Base-by-base conservation (phyloP, 2,797 vertebrate genomes). In the Spinus olivaceus region DNA sequence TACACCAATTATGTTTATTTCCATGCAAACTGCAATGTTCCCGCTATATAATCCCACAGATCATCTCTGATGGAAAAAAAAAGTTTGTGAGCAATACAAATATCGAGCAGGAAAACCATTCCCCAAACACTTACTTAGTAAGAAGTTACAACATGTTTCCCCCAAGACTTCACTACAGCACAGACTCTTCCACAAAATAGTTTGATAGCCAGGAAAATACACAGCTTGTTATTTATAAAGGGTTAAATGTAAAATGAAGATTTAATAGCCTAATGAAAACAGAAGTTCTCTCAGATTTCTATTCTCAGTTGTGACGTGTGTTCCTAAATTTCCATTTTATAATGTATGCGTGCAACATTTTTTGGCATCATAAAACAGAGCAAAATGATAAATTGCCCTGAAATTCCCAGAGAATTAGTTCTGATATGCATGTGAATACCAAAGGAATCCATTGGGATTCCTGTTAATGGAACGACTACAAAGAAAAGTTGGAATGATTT, bases 391-490 rank as follows among this genome's bases (percentile, higher is more conserved):
- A 92, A 96, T 93, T 95, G 70, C 69, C 47, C 70, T 79, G 69
- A 90, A 95, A 96, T 93, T 97, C 92, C 88, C 74, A 86, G 37
- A 80, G 88, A 96, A 96, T 97, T 96, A 95, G 70, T 89, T 92
- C 69, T 69, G 76, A 94, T 95, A 84, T 81, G 89, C 86, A 95
- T 92, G 79, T 89, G 89, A 97, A 95, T 95, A 95, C 81, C 60
- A 67, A 72, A 91, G 84, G 70, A 94, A 96, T 94, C 94, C 35
- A 3, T 3, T 6, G 17, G 51, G 87, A 92, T 81, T 89, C 87
- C 87, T 92, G 85, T 80, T 95, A 92, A 96, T 91, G 85, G 87
- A 95, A 35, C 28, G 46, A 84, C 88, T 94, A 95, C 94, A 96
- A 96, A 96, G 92, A 63, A 51, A 92, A 84, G 60, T 82, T 83